Base-by-base conservation (phyloP, 1,140 invertebrate species). In the Lepidurus apus region DNA sequence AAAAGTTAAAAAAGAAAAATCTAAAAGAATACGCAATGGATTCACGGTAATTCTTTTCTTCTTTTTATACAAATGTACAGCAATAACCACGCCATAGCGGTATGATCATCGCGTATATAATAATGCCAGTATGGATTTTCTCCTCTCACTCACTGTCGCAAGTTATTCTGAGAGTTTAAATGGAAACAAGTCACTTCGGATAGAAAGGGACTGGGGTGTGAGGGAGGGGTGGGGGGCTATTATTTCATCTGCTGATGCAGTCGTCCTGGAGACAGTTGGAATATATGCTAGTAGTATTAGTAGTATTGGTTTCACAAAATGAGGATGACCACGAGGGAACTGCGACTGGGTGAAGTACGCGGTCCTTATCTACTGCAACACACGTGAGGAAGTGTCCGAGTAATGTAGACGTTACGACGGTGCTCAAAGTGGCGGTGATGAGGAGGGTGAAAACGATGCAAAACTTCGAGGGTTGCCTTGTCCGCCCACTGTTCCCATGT, bases 401-500 rank as follows among this genome's bases (percentile, higher is more conserved):
- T n/a, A 65, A 65, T 17, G 8, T 65, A 7, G 53, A 65, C n/a
- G 53, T 65, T n/a, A 11, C 9, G 21, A 65, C n/a, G 21, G 8
- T 65, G 53, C 53, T 65, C 7, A 21, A 65, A 65, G 21, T 65
- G 53, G 21, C 53, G 13, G 53, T 65, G 13, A 65, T 21, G 53
- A 65, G 53, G 17, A 65, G 17, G n/a, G 53, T 65, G n/a, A 65
- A 13, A 65, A 65, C 13, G 6, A 65, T 21, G 53, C 53, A 65
- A 65, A 65, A 21, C 21, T 13, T 21, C 6, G 53, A 65, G 9
- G 53, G 43, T 26, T 26, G 10, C 17, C 9, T 7, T 43, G 21
- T 34, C 44, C 26, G 45, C 17, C 76, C 78, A 44, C 73, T 74
- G 74, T 79, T 79, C 4, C 78, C 78, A 45, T 79, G 78, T 79